Base-by-base conservation (phyloP, 2,888 invertebrate species). In the Agonopterix alstromeriana region DNA sequence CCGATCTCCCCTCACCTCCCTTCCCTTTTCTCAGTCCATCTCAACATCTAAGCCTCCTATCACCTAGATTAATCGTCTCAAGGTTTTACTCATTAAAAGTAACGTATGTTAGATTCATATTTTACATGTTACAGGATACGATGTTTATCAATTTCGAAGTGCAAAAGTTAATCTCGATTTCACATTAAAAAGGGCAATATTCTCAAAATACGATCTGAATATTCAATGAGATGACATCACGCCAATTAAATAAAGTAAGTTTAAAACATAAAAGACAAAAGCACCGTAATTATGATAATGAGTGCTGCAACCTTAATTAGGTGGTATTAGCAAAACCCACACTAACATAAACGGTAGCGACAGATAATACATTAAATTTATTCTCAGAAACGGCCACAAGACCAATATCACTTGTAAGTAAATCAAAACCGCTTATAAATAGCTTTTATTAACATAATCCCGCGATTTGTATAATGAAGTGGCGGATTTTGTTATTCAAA, bases 401-500 rank as follows among this genome's bases (percentile, higher is more conserved):
- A 65, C 61, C 73, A 72, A 64, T 71, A 70, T 62, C 68, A 66
- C 70, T 69, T 65, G 70, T 75, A 75, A 70, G 77, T 84, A 83
- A 82, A 82, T 82, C 84, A 84, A 81, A 83, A 73, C 75, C 60
- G 81, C 80, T 83, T 83, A 80, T 73, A 81, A 79, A 82, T 78
- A 76, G 76, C 70, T 65, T 51, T 50, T 60, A 87, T 88, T 88
- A 75, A 71, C 86, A 88, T 88, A 87, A 87, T 87, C 77, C 69
- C 54, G 70, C 82, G 60, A 84, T 87, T 85, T 86, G 82, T 78
- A 87, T 86, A 87, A 85, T 79, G 69, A 82, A 76, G 73, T 74
- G 73, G 80, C 76, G 62, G 69, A 75, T 69, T 75, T 76, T 71
- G 74, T 71, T 81, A 77, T 77, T 76, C 62, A 70, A 74, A 76